Evolutionary conservation across 2,797 vertebrate species (phyloP).

Genomic region (Ficedula albicollis): DNA sequence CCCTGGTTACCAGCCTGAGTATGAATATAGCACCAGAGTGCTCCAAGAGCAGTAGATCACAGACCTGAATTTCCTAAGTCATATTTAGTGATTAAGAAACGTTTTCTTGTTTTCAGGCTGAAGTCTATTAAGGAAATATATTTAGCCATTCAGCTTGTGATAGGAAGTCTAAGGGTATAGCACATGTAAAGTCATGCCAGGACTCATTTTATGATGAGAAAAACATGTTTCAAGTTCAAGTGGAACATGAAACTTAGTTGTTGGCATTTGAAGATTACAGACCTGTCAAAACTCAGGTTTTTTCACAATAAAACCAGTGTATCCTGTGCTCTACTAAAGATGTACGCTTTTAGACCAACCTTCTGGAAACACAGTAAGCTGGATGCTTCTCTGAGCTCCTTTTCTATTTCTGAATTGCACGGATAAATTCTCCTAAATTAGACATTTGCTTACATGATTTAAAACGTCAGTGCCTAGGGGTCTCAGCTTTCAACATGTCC

Average conservation of each 20-base stretch:
- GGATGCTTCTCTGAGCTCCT: not conserved
- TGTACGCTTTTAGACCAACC: not conserved
- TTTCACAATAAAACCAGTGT: not conserved
- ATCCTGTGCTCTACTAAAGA: not conserved
- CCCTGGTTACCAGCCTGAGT: not conserved
- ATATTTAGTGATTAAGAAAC: not conserved
- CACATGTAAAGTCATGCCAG: not conserved
- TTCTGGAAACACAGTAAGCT: not conserved
- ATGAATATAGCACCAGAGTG: not conserved
- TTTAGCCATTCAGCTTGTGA: not conserved
- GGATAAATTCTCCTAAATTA: not conserved
- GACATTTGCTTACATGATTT: not conserved
- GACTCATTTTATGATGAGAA: not conserved
- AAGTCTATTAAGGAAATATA: not conserved
- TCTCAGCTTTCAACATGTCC: not conserved
- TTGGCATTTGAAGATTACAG: not conserved
- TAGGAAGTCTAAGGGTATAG: not conserved
- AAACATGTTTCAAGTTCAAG: not conserved
- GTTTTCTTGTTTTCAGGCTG: not conserved
- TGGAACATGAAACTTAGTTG: not conserved
- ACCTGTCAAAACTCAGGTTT: not conserved
- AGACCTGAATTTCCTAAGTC: not conserved
- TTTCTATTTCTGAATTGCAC: not conserved
- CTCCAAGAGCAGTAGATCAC: not conserved
- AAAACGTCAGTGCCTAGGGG: not conserved